Percentiles rank a stretch among this genome's conserved stretches.
phyloP scores from a whole-genome alignment of 2,113 vertebrate species.

The Mixornis gularis region DNA sequence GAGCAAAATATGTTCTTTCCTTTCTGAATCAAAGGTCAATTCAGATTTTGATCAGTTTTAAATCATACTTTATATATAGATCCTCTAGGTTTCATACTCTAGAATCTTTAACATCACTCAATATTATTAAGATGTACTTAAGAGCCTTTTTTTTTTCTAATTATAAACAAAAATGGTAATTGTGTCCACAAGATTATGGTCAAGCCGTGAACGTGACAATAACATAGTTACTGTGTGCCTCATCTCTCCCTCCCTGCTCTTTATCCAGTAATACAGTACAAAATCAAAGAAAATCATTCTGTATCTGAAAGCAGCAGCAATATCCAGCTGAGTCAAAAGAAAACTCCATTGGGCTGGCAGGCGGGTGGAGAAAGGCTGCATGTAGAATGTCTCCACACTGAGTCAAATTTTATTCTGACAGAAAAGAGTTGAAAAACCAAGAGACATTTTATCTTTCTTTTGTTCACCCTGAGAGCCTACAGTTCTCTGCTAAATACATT shows the following conservation, averaged over 20 bases:
- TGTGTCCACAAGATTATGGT: neutral
- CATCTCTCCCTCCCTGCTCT: neutral
- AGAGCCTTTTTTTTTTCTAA: neutral
- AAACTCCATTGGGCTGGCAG: neutral
- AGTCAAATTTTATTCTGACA: constrained; percentile 28
- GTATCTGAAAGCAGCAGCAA: constrained; percentile 37
- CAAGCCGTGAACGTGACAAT: rapidly evolving
- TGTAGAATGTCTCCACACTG: constrained; percentile 16
- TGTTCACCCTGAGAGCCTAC: constrained; percentile 5
- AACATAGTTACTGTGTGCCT: neutral
- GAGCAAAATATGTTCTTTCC: neutral
- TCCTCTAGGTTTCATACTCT: neutral
- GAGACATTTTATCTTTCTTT: constrained; percentile 41
- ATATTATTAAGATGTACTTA: neutral
- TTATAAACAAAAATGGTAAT: neutral
- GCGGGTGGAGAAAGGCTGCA: neutral
- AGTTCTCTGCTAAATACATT: constrained; percentile 31
- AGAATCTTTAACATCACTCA: neutral
- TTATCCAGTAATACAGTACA: neutral
- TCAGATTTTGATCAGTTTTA: neutral
- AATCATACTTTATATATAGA: neutral
- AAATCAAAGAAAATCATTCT: constrained; percentile 37
- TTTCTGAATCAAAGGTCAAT: neutral
- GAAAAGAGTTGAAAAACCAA: constrained; percentile 22
- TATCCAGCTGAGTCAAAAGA: constrained; percentile 51